Evolutionary conservation across 2,797 vertebrate genomes (phyloP), one percentile per base, ranked within the genome.

Genomic region (Prionace glauca): DNA sequence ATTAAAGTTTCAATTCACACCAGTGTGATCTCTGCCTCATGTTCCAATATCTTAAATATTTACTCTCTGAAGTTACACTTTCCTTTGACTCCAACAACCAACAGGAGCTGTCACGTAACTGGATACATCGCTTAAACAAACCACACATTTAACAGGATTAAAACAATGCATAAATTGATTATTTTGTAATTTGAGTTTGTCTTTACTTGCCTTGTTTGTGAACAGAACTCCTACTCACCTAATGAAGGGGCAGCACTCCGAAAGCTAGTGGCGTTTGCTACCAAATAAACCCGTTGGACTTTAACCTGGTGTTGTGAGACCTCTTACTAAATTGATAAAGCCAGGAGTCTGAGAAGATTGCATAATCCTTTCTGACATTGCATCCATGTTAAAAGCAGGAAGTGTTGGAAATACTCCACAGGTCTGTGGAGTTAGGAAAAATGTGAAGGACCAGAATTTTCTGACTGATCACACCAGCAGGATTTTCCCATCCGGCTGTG

Each of bases 1-100:
- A 96, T 3, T 96, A 96, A 29, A 96, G 36, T 26, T 77, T 36
- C 10, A 71, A 56, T 60, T 95, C 45, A 45, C 12, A 12, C 1
- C 7, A 22, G 20, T 36, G 60, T n/a, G 1, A 91, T n/a, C 88
- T 91, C 32, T n/a, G 56, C 32, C 22, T 10, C 50, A 41, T 29
- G 24, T 18, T 72, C 26, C 36, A 18, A 94, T 56, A 16, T 94
- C 41, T 26, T 20, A 32, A 45, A 72, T 56, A 56, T 74, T 94
- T 95, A 50, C 71, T 74, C 4, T 94, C 20, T 45, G 11, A 72
- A 94, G n/a, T 67, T 74, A 12, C 16, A 74, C 24, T 32, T 77
- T 72, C 26, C 41, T 56, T 32, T 56, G 41, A 56, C 45, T 74
- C 26, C 41, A 72, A 50, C 41, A 29, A 45, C 36, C 2, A 92